Conservation (phyloP, 92 coral and sea anemone species). For the Actinostola sp. region DNA sequence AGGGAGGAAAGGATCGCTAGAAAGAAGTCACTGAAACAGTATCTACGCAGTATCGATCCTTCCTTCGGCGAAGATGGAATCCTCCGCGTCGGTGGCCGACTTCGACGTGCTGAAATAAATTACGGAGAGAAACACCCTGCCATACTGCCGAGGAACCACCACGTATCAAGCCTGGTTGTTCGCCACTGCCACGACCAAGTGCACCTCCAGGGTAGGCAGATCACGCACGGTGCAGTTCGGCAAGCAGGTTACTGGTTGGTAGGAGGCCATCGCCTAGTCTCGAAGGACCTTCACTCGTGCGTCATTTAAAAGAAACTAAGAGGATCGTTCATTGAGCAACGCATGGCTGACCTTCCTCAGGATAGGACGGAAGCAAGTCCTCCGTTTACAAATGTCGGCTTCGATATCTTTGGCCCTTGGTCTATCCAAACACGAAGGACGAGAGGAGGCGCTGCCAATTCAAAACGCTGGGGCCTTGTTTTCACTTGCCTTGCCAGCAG, state of each 20-base stretch:
- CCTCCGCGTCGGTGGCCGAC: slow-evolving; percentile 50
- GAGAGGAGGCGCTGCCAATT: not conserved
- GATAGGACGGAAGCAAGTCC: slow-evolving; percentile 32
- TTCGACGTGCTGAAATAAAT: slow-evolving; percentile 9
- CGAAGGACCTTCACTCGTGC: slow-evolving; percentile 25
- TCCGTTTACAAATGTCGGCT: slow-evolving; percentile 34
- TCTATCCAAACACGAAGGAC: not conserved
- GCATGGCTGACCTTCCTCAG: slow-evolving; percentile 16
- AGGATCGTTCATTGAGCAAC: slow-evolving; percentile 18
- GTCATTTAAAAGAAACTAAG: slow-evolving; percentile 34
- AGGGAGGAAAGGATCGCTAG: not conserved
- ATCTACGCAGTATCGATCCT: slow-evolving; percentile 20
- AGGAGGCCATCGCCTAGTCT: slow-evolving; percentile 30
- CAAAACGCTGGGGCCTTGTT: not conserved
- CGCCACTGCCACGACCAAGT: slow-evolving; percentile 37
- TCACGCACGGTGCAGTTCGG: slow-evolving; percentile 35
- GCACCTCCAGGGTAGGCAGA: slow-evolving; percentile 51
- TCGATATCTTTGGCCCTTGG: slow-evolving; percentile 29
- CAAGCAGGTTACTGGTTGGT: slow-evolving; percentile 44
- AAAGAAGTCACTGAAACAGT: not conserved
- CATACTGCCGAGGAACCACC: slow-evolving; percentile 38
- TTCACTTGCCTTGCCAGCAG: not conserved
- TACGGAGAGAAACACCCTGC: slow-evolving; percentile 52
- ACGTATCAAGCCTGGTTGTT: slow-evolving; percentile 31
- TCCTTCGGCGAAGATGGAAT: slow-evolving; percentile 34